Evolutionary conservation across 2,797 vertebrate genomes (phyloP).

Genomic region (Borostomias antarcticus): DNA sequence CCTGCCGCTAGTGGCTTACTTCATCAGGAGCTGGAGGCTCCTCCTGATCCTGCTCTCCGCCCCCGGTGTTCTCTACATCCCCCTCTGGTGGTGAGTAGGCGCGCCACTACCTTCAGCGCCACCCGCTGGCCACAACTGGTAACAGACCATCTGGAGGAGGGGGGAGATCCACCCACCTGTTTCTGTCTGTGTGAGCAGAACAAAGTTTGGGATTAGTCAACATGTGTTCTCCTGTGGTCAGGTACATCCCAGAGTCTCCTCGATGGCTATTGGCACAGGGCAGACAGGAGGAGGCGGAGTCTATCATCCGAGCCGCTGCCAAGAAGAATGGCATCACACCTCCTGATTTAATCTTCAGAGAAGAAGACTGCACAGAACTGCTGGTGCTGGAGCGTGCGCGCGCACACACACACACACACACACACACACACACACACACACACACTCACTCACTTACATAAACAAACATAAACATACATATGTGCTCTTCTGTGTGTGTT

Average conservation of each 20-base stretch:
- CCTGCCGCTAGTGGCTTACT: conserved; percentile 77
- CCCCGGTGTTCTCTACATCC: conserved; percentile 72
- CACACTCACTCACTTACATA: too few species aligned
- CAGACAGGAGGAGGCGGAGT: conserved; percentile 32
- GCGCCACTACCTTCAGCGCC: too few species aligned
- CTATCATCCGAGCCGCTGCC: conserved; percentile 30
- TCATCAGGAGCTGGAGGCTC: conserved; percentile 77
- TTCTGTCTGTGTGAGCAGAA: too few species aligned
- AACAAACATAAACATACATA: too few species aligned
- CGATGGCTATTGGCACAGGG: conserved; percentile 34
- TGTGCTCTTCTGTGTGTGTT: too few species aligned
- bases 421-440: too few species aligned
- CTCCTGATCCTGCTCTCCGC: conserved; percentile 71
- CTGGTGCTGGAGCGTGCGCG: not conserved
- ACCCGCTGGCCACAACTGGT: too few species aligned
- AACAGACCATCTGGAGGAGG: too few species aligned
- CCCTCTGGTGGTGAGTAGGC: conserved; percentile 69
- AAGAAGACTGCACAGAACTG: conserved; percentile 3
- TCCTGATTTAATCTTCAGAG: conserved; percentile 23
- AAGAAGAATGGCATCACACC: conserved; percentile 26
- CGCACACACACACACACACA: not conserved
- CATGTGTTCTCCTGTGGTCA: not conserved
- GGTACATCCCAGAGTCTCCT: conserved; percentile 38
- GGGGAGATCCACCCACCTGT: too few species aligned
- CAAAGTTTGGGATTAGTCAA: too few species aligned